Conservation (phyloP, 2,113 vertebrate species). For the Danionella cerebrum region DNA sequence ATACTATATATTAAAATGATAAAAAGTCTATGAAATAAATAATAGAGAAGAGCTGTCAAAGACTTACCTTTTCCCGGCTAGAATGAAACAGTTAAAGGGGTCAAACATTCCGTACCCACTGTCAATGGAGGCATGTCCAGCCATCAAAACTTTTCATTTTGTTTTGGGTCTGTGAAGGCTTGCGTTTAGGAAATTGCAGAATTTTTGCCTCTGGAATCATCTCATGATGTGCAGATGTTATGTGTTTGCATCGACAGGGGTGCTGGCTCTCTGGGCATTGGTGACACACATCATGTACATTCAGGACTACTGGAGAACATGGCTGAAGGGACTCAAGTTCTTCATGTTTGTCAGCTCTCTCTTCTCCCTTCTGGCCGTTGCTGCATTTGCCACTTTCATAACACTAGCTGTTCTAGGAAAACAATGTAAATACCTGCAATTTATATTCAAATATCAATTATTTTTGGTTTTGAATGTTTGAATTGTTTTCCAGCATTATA, state of each 20-base stretch:
- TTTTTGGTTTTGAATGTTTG: too few relatives aligned
- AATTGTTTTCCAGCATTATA: constrained; percentile 60
- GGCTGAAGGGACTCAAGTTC: constrained; percentile 88
- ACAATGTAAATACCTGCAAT: constrained; percentile 70
- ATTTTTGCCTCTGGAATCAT: not conserved
- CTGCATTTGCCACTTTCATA: constrained; percentile 78
- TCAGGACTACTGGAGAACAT: constrained; percentile 96
- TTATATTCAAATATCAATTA: too few relatives aligned
- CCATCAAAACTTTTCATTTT: too few relatives aligned
- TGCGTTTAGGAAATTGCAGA: too few relatives aligned
- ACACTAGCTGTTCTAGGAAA: constrained; percentile 75
- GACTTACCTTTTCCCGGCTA: too few relatives aligned
- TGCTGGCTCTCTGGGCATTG: constrained; percentile 86
- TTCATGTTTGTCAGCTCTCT: constrained; percentile 78
- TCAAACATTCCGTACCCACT: too few relatives aligned
- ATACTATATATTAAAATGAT: too few relatives aligned
- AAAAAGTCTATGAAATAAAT: too few relatives aligned
- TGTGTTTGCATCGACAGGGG: constrained; percentile 63
- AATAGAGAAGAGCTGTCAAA: too few relatives aligned
- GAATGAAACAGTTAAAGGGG: too few relatives aligned
- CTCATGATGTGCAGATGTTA: not conserved
- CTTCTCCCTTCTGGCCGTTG: constrained; percentile 72
- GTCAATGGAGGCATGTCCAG: too few relatives aligned
- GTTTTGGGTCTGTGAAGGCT: too few relatives aligned
- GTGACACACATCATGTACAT: constrained; percentile 94